Evolutionary conservation across 2,888 invertebrate species (phyloP).

Genomic region (Yponomeuta sedellus): DNA sequence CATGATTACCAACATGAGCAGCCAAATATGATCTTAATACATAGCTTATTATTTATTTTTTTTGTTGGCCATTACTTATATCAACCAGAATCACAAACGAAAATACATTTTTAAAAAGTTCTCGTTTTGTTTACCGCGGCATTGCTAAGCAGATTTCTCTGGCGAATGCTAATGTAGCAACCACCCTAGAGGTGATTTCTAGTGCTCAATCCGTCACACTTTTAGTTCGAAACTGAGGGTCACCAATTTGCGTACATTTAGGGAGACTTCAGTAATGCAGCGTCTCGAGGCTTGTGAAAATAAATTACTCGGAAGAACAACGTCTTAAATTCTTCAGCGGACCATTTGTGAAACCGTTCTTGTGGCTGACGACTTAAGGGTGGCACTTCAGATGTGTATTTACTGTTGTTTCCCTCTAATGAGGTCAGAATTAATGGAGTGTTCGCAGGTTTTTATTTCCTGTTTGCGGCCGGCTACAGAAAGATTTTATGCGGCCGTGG

Average conservation of each 20-base stretch:
- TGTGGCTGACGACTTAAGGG: background rate
- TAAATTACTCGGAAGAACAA: conserved; percentile 11
- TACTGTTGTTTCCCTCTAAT: conserved; percentile 27
- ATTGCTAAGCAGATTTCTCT: conserved; percentile 57
- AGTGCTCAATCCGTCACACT: conserved; percentile 22
- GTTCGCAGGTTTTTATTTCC: conserved; percentile 46
- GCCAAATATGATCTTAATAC: no score
- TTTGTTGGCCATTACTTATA: no score
- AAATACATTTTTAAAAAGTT: background rate
- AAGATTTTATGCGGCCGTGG: conserved; percentile 9
- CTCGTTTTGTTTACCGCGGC: conserved; percentile 44
- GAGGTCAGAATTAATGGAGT: conserved; percentile 49
- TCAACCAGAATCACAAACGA: background rate
- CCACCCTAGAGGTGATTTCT: conserved; percentile 21
- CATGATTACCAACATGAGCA: no score
- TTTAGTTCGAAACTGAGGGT: background rate
- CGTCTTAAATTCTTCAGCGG: conserved; percentile 3
- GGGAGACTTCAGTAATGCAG: background rate
- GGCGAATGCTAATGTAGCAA: conserved; percentile 48
- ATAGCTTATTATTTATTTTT: no score
- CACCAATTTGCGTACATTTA: background rate
- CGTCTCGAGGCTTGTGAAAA: conserved; percentile 4
- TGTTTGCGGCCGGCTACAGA: conserved; percentile 22
- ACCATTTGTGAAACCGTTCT: background rate
- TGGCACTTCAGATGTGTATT: conserved; percentile 2